Evolutionary conservation across 2,113 vertebrate genomes (phyloP).

Genomic region (Sciurus niger): DNA sequence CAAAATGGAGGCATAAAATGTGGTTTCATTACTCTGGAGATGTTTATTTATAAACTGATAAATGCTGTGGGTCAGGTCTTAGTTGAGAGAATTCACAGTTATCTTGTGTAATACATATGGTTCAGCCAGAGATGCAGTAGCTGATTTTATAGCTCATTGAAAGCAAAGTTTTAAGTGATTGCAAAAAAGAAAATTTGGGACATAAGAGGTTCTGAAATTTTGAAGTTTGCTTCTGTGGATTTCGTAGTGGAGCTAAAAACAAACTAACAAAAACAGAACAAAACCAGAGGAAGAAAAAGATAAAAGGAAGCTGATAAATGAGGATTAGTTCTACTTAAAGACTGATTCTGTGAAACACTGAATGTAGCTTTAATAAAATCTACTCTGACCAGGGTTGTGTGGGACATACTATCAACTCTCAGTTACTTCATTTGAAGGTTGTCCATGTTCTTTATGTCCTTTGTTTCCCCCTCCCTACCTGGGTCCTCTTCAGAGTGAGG

Average conservation of each 20-base stretch:
- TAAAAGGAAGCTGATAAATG: conserved; percentile 6
- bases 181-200: conserved; percentile 27
- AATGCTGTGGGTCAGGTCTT: fast-evolving
- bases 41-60: background rate
- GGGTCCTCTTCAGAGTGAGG: background rate
- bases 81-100: background rate
- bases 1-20: background rate
- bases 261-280: background rate
- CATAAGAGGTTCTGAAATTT: background rate
- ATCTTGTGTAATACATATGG: background rate
- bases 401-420: background rate
- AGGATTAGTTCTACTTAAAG: background rate
- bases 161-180: background rate
- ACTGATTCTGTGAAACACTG: background rate
- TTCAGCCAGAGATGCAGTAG: fast-evolving
- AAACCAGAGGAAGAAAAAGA: background rate
- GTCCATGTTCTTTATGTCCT: background rate
- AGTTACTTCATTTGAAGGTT: background rate
- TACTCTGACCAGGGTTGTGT: background rate
- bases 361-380: background rate
- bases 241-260: background rate
- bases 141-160: background rate
- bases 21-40: background rate
- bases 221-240: conserved; percentile 31
- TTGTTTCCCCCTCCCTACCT: background rate